Evolutionary conservation across 2,113 vertebrate genomes (phyloP), one percentile per base, ranked within the genome.

Genomic region (Sardina pilchardus): DNA sequence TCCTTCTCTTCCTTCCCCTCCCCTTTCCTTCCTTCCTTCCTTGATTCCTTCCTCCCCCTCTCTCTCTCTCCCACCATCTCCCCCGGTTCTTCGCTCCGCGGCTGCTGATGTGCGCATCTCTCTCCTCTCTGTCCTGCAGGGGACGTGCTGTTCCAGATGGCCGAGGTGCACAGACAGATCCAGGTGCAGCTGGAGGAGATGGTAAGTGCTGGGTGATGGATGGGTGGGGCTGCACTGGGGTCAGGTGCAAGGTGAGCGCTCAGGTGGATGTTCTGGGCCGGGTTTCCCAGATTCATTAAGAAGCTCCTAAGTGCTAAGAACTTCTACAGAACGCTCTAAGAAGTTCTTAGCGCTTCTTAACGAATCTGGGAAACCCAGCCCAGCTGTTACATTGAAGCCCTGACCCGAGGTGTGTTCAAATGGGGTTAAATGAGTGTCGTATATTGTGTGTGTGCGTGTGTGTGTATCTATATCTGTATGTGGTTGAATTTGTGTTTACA

Each of bases 81-180:
- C 42, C 24, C 81, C 59, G n/a, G n/a, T 90, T 39, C 78, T 56
- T 21, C n/a, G 80, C 86, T 85, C 39, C 36, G 81, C 82, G 45
- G 85, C 71, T 42, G 42, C 39, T 67, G 39, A 80, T 81, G 75
- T 85, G 10, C 89, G 86, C 91, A 59, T 83, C 83, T 86, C 81
- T 85, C 34, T 86, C 36, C 30, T 89, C 30, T 89, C 81, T 85
- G 92, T 87, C 91, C 87, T 90, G 86, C 94, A 99, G 98, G 98
- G 88, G 98, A 99, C 0, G 98, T 99, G 85, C 97, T 99, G 83
- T 99, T 99, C 94, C 98, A 99, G 95, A 99, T 99, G 98, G 98
- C 98, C 0, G 98, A 99, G 88, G 98, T 99, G 88, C 98, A 99
- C 95, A 94, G 98, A 92, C 98, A 99, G 95, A 99, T 99, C 91